Evolutionary conservation across 2,797 vertebrate genomes (phyloP).

Genomic region (Allobates femoralis): DNA sequence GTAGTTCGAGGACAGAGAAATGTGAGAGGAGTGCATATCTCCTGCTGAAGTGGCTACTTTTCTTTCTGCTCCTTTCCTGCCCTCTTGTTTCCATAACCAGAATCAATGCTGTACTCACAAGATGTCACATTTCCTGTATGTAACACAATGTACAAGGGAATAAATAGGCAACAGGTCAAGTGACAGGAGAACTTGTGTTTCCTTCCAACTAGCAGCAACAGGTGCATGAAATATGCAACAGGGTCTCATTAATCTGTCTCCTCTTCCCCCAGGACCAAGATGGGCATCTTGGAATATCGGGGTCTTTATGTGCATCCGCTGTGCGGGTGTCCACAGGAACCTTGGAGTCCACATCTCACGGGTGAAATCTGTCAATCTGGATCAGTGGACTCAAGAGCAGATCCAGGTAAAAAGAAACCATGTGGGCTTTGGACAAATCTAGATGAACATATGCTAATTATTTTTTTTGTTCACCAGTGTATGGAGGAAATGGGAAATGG

Average conservation of each 20-base stretch:
- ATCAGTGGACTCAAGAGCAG: conserved; percentile 98
- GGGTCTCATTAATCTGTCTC: background rate
- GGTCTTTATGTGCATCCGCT: conserved; percentile 96
- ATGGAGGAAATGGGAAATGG: conserved; percentile 98
- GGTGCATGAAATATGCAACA: background rate
- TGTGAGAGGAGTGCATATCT: background rate
- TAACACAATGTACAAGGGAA: background rate
- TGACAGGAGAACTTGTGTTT: background rate
- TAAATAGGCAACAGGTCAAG: conserved; percentile 2
- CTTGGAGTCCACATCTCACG: conserved; percentile 97
- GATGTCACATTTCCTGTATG: conserved; percentile 31
- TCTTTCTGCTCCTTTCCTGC: conserved; percentile 14
- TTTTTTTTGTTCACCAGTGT: conserved; percentile 77
- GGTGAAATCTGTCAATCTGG: conserved; percentile 97
- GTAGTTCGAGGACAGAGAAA: background rate
- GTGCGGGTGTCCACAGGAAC: conserved; percentile 97
- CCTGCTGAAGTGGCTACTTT: background rate
- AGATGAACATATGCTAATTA: background rate
- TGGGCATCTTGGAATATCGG: conserved; percentile 99
- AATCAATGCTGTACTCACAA: conserved; percentile 44
- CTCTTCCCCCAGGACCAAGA: conserved; percentile 87
- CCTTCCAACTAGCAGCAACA: background rate
- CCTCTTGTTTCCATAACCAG: background rate
- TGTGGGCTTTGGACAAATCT: background rate
- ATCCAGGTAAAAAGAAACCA: conserved; percentile 84